Percentiles rank a stretch among this genome's conserved stretches.
These are phyloP conservation scores for Synergus japonicus DNA, from an alignment of 2,888 invertebrate species.

Conservation along the genomic window DNA sequence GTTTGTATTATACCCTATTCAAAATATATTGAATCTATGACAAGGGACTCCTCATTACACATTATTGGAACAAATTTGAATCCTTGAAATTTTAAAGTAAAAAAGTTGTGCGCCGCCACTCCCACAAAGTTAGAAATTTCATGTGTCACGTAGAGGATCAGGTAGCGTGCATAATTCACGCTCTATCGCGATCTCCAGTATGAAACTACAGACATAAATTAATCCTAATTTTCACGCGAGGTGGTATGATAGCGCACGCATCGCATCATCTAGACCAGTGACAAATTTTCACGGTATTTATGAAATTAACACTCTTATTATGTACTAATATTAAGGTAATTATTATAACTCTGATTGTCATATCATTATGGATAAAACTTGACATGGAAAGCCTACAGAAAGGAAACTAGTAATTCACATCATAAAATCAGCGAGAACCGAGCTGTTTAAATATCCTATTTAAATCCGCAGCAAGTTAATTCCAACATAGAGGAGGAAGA, in stretches of 20 bases:
- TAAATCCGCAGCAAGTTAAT: neutral
- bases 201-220: constrained; percentile 62
- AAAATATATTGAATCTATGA: too few species aligned
- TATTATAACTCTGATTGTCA: too few species aligned
- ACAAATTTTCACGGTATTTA: constrained; percentile 23
- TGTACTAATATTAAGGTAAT: neutral
- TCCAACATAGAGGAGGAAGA: neutral
- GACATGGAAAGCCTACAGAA: too few species aligned
- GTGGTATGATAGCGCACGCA: constrained; percentile 64
- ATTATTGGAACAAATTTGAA: neutral
- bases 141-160: constrained; percentile 44
- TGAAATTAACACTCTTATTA: neutral
- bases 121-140: constrained; percentile 38
- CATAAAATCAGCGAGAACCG: neutral
- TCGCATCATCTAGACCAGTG: constrained; percentile 35
- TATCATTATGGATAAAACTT: too few species aligned
- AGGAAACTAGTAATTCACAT: neutral
- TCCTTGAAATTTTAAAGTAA: neutral
- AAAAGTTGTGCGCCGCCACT: neutral
- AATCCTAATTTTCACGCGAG: constrained; percentile 61
- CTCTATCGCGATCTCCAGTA: constrained; percentile 57
- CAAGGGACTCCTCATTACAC: neutral
- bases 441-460: neutral
- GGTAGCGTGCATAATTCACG: constrained; percentile 60
- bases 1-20: neutral